Conservation (phyloP, 2,797 vertebrate genomes). For the Poecilia picta region DNA sequence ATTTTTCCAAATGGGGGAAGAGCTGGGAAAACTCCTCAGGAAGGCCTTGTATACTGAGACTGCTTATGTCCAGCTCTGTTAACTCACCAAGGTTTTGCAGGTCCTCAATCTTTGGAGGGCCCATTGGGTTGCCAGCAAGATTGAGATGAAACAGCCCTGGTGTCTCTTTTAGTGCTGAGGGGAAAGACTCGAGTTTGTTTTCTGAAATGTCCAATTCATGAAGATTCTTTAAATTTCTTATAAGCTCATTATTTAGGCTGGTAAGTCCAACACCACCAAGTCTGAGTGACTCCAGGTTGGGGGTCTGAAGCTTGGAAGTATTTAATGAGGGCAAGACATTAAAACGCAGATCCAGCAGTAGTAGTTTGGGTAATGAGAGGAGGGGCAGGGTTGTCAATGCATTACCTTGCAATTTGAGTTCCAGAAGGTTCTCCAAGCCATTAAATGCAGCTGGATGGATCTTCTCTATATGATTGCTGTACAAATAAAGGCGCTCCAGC, state of each 20-base stretch:
- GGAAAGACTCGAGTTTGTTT: slow-evolving; percentile 86
- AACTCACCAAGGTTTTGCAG: slow-evolving; percentile 84
- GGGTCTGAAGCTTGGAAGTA: slow-evolving; percentile 79
- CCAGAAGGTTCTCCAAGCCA: slow-evolving; percentile 86
- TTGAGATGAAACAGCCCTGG: slow-evolving; percentile 86
- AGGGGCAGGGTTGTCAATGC: slow-evolving; percentile 83
- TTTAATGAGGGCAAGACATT: slow-evolving; percentile 83
- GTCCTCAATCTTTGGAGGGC: slow-evolving; percentile 84
- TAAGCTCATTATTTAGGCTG: slow-evolving; percentile 84
- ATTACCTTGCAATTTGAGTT: slow-evolving; percentile 94
- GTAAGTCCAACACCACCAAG: slow-evolving; percentile 88
- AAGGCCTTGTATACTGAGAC: slow-evolving; percentile 88
- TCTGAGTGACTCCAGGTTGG: slow-evolving; percentile 89
- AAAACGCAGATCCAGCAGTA: slow-evolving; percentile 92
- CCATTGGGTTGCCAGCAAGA: slow-evolving; percentile 88
- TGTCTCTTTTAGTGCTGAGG: slow-evolving; percentile 78
- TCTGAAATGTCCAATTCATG: slow-evolving; percentile 91
- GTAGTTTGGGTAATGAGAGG: slow-evolving; percentile 84
- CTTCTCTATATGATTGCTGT: slow-evolving; percentile 87
- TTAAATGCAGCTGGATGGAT: slow-evolving; percentile 90
- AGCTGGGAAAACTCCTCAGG: slow-evolving; percentile 85
- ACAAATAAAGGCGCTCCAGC: slow-evolving; percentile 94
- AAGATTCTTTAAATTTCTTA: slow-evolving; percentile 86
- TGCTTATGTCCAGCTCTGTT: slow-evolving; percentile 92
- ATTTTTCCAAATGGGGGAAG: slow-evolving; percentile 84